phyloP scores from a whole-genome alignment of 2,797 vertebrate species.

The Acanthornis magna region DNA sequence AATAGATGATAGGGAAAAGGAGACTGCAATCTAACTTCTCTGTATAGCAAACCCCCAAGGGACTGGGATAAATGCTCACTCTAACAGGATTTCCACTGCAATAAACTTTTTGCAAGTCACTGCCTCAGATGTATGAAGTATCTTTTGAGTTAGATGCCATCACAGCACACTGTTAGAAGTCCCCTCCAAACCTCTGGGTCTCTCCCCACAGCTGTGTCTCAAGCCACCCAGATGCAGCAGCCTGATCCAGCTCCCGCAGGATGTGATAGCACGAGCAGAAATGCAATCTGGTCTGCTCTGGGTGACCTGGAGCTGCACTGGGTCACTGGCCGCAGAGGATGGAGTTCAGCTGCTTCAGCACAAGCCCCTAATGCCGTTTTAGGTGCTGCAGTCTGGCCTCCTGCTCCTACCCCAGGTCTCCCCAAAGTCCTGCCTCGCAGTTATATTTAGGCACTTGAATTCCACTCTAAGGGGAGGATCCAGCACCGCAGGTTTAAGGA shows the following conservation, averaged over 20 bases:
- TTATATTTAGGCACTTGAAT: not conserved
- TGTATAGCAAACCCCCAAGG: not conserved
- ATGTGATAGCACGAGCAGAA: not conserved
- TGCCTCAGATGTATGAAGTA: not conserved
- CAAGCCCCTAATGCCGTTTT: not conserved
- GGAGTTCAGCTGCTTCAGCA: not conserved
- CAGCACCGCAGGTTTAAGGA: not conserved
- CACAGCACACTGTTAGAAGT: accelerated
- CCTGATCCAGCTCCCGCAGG: not conserved
- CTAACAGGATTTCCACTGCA: not conserved
- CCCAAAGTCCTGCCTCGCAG: accelerated
- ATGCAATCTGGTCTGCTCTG: not conserved
- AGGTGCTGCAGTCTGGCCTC: not conserved
- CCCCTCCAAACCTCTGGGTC: not conserved
- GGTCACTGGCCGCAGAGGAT: not conserved
- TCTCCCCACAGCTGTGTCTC: not conserved
- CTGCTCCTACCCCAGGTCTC: not conserved
- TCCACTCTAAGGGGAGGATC: not conserved
- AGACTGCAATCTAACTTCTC: not conserved
- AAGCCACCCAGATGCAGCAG: not conserved
- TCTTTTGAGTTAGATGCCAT: not conserved
- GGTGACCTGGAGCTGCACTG: not conserved
- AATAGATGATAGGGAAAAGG: not conserved
- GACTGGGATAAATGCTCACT: not conserved
- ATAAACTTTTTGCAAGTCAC: not conserved